Base-by-base conservation (phyloP, 2,888 invertebrate species). In the Strigamia crassipes region DNA sequence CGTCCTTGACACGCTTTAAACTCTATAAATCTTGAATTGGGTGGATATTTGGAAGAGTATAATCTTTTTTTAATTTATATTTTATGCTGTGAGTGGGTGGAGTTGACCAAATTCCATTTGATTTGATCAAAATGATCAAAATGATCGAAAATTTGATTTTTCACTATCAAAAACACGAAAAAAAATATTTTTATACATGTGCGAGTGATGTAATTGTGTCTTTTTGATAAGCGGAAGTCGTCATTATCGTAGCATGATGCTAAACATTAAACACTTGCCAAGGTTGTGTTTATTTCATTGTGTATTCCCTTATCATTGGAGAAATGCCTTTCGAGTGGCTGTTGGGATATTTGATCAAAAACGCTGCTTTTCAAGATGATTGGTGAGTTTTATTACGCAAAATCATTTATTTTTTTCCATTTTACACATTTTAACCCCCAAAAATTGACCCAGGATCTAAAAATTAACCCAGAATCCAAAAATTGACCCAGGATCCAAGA, bases 1-100 rank as follows among this genome's bases (percentile, higher is more conserved):
- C 73, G n/a, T 73, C 73, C 73, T 73, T 73, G 73, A 73, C 73
- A 73, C n/a, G 31, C 23, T 31, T 73, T 31, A 73, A 73, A 73
- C 12, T 73, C 13, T 10, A 73, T 73, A 73, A 73, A 73, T 73
- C 73, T 15, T 31, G 73, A 73, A 31, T 73, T 73, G 73, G 73
- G 73, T 73, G 73, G 73, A 21, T 21, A 66, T 66, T 66, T 66
- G 8, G 21, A 21, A 9, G 6, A 21, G 18, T n/a, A 23, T n/a
- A 46, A 46, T 15, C 4, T 46, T 46, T 46, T 46, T 46, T 15
- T 46, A n/a, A 46, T 12, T 6, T 46, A 4, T 27, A 18, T 15
- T 56, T 56, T 18, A 27, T 27, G 27, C 27, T 27, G 27, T n/a
- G 21, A 9, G 56, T 56, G 56, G 56, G 73, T 73, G 73, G 27